Percentiles rank a stretch among this genome's conserved stretches.
Evolutionary conservation across 2,797 vertebrate genomes (phyloP).

Genomic region (Enteromius paludinosus): DNA sequence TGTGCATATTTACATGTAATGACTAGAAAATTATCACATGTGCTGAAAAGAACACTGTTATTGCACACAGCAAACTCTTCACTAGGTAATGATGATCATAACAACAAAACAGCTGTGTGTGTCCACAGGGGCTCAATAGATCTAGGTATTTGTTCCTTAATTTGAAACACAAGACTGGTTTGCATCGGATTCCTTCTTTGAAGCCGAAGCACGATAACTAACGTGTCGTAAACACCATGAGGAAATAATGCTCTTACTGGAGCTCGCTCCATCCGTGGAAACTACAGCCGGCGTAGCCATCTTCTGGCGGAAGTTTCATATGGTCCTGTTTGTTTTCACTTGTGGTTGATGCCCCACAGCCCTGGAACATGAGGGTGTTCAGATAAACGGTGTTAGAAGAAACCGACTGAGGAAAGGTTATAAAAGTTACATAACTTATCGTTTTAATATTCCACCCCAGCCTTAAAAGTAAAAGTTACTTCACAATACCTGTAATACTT

Average conservation of each 20-base stretch:
- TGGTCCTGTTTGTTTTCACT: constrained; percentile 41
- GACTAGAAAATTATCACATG: background rate
- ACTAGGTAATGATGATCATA: background rate
- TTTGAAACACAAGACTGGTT: background rate
- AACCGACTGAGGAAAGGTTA: background rate
- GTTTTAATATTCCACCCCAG: background rate
- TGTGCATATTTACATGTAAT: background rate
- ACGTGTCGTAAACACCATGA: background rate
- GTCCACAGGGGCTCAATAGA: background rate
- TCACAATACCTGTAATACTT: background rate
- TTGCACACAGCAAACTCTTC: background rate
- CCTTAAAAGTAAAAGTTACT: background rate
- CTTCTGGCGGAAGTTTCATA: constrained; percentile 60
- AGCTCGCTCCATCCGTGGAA: constrained; percentile 67
- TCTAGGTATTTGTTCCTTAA: background rate
- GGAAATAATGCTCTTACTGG: constrained; percentile 60
- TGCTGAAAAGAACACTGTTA: background rate
- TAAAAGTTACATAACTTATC: background rate
- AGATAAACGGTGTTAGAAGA: background rate
- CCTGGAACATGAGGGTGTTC: constrained; percentile 4
- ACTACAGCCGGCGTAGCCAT: constrained; percentile 81
- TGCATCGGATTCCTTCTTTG: background rate
- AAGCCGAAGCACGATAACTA: background rate
- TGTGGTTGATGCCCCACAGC: background rate
- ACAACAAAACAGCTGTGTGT: background rate